Evolutionary conservation across 1,140 invertebrate species (phyloP), one percentile per base, ranked within the genome.

Genomic region (Globodera rostochiensis): DNA sequence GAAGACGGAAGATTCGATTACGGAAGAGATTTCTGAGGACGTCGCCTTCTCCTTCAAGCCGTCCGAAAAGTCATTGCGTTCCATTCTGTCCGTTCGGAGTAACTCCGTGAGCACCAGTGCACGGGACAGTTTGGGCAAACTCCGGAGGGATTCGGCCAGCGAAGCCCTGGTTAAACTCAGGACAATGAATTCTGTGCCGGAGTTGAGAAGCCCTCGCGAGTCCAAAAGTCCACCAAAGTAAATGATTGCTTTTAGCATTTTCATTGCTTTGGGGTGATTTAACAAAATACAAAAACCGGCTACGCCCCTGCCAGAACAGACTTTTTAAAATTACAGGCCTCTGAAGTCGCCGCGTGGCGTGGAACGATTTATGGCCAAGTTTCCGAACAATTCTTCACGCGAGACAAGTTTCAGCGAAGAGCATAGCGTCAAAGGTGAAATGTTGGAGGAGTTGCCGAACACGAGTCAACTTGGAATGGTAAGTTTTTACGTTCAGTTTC

Each of bases 361-460:
- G 21, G 76, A 78, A 4, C 76, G 76, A 3, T 78, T 69, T 69
- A 49, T 69, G 60, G 66, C 76, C 45, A 78, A 78, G 49, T 78
- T 66, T 47, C 76, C 76, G 66, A n/a, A 78, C 66, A 77, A 77
- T n/a, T 13, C 60, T 77, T 46, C 76, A 3, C 60, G 76, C 3
- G 76, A 78, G 46, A 46, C 76, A 6, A 78, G 66, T 67, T 78
- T 21, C 21, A 78, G 70, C 69, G 76, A 78, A 11, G 76, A 78
- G 6, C 3, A 47, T 11, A 66, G 66, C 3, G 76, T 47, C 46
- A 21, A 15, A 45, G 64, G 46, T 15, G 76, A 78, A 67, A 49
- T 78, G 66, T 46, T 78, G n/a, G 76, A 78, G 13, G 76, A 78
- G 47, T 69, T 78, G 25, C 76, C 76, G 50, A 78, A 78, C 47